These are phyloP conservation scores for Agrilus cyanescens DNA, from an alignment of 2,888 invertebrate species.

Conservation along the genomic window DNA sequence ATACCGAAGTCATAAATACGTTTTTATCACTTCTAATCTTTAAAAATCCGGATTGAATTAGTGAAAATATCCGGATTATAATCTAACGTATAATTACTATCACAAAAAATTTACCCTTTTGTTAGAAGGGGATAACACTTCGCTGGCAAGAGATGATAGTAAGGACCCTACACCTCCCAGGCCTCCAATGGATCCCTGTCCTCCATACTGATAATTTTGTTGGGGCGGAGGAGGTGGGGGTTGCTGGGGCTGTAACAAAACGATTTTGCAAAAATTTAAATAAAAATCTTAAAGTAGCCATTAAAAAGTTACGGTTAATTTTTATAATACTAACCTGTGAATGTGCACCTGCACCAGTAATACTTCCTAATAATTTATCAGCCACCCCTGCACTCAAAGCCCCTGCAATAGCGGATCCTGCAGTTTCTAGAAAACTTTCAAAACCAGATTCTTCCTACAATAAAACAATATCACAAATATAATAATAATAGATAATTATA, in stretches of 20 bases:
- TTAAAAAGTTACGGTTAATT: constrained; percentile 2
- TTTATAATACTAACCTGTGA: constrained; percentile 13
- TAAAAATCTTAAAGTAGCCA: background rate
- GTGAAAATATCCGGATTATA: background rate
- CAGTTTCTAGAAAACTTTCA: constrained; percentile 31
- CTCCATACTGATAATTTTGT: constrained; percentile 6
- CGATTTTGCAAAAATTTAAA: background rate
- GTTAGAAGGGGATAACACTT: constrained; percentile 21
- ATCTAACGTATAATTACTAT: background rate
- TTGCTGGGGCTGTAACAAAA: constrained; percentile 4
- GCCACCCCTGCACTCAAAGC: constrained; percentile 34
- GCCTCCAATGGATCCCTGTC: constrained; percentile 27
- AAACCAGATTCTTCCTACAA: constrained; percentile 23
- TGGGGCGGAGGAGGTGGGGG: constrained; percentile 12
- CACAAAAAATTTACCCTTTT: constrained; percentile 10
- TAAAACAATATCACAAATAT: constrained; percentile 4
- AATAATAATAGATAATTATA: background rate
- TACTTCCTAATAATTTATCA: constrained; percentile 27
- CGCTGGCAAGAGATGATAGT: constrained; percentile 26
- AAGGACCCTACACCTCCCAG: constrained; percentile 30
- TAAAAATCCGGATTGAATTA: no score
- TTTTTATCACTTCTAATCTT: no score
- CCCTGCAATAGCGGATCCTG: constrained; percentile 33
- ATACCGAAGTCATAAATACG: no score
- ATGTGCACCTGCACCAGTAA: constrained; percentile 24